Base-by-base conservation (phyloP, 2,888 invertebrate genomes). In the Apocheima hispidaria region DNA sequence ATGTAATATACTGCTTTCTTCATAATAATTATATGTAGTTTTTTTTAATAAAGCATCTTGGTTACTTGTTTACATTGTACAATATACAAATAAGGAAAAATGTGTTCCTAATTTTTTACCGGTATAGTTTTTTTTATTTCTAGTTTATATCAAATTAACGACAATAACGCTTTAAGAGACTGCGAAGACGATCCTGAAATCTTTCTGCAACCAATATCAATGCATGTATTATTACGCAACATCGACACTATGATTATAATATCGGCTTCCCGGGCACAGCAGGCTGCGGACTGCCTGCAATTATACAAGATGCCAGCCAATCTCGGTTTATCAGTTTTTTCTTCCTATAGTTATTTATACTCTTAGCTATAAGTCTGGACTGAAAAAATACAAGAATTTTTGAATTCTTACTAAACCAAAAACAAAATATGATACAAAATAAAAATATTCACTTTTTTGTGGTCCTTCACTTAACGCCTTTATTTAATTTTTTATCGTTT, bases 321-420 rank as follows among this genome's bases (percentile, higher is more conserved):
- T 85, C 84, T 79, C 73, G 70, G 79, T 64, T 81, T 82, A 83
- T 83, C 82, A 76, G 69, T 75, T 74, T 81, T 78, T 78, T 74
- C 74, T 73, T 77, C 67, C n/a, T n/a, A n/a, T 2, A 6, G 16
- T 14, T 18, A 16, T 52, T 16, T 18, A 33, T 52, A 33, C 20
- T 51, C 12, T 38, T 21, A 44, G 36, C 21, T 40, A 4, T 26
- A 10, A 14, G n/a, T 21, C 26, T 36, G 26, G 26, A 44, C 12
- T 16, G 21, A 23, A 33, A 26, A 21, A 23, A 12, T 44, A 4
- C n/a, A 35, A 20, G 18, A 18, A 20, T 16, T 16, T 16, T 6
- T 14, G 14, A 16, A 36, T 10, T 30, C 12, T 10, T 30, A 30
- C 12, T 30, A 30, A 12, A n/a, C n/a, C 2, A n/a, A 2, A 3